These are phyloP conservation scores for Drosophila melanica DNA, from an alignment of 1,140 invertebrate species.

Conservation along the genomic window DNA sequence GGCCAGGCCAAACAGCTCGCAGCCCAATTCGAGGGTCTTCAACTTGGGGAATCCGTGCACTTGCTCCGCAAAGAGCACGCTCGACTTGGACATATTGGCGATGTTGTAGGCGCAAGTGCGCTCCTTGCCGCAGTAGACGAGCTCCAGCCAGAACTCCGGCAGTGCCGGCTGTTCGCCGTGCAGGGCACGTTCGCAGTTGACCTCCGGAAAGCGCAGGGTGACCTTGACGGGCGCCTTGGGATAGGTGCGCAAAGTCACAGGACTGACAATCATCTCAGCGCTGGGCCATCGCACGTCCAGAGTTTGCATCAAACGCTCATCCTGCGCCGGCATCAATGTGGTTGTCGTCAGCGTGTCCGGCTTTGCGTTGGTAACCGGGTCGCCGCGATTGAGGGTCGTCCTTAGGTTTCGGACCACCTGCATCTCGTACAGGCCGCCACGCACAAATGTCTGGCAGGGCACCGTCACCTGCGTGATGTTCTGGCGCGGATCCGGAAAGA, in stretches of 20 bases:
- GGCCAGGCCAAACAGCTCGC: constrained; percentile 91
- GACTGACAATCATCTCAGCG: constrained; percentile 88
- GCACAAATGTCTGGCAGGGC: constrained; percentile 75
- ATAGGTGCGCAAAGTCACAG: constrained; percentile 91
- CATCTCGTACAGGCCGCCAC: constrained; percentile 78
- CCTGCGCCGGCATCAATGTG: constrained; percentile 67
- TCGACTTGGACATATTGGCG: constrained; percentile 67
- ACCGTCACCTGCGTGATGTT: constrained; percentile 82
- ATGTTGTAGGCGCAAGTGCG: constrained; percentile 71
- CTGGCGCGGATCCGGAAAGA: constrained; percentile 76
- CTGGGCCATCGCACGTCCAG: constrained; percentile 91
- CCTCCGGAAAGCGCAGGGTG: constrained; percentile 89
- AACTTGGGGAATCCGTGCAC: constrained; percentile 88
- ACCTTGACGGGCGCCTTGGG: constrained; percentile 89
- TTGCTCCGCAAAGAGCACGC: constrained; percentile 89
- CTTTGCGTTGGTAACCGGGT: not conserved
- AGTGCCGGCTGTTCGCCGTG: constrained; percentile 85
- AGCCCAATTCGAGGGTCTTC: constrained; percentile 87
- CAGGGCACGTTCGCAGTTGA: constrained; percentile 86
- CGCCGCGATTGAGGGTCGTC: constrained; percentile 47
- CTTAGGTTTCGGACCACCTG: constrained; percentile 75
- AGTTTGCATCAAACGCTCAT: constrained; percentile 76
- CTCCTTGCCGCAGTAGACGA: constrained; percentile 90
- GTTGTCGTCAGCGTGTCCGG: constrained; percentile 54
- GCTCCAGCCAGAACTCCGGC: constrained; percentile 89